phyloP scores from a whole-genome alignment of 2,888 invertebrate species.

The Parthenolecanium corni region DNA sequence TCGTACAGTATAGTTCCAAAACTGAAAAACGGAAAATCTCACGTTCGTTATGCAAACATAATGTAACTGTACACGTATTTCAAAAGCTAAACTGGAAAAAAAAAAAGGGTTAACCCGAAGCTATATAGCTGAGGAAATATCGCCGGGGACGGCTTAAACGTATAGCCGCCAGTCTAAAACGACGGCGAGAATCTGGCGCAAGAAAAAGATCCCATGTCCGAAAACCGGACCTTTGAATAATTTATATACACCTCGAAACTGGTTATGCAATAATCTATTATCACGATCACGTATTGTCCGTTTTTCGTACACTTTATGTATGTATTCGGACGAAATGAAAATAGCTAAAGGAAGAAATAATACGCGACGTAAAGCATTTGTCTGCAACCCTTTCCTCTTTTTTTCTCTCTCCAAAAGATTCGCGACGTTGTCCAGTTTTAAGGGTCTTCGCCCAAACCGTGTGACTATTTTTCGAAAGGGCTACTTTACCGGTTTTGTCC shows the following conservation, averaged over 20 bases:
- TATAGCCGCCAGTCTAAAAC: too few relatives aligned
- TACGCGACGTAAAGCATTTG: too few relatives aligned
- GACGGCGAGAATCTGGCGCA: too few relatives aligned
- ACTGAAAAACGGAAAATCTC: too few relatives aligned
- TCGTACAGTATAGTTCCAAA: too few relatives aligned
- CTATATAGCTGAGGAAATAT: too few relatives aligned
- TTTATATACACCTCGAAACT: background rate
- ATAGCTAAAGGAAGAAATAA: background rate
- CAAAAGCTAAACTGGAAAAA: too few relatives aligned
- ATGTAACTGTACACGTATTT: too few relatives aligned
- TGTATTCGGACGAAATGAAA: background rate
- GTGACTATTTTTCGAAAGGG: background rate
- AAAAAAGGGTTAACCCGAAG: too few relatives aligned
- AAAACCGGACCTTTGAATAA: constrained; percentile 20
- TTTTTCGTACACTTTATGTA: background rate
- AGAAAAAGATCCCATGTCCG: constrained; percentile 15
- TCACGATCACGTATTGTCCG: background rate
- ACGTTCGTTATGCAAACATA: too few relatives aligned
- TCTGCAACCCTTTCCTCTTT: background rate
- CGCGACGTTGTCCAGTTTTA: background rate
- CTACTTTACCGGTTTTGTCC: background rate
- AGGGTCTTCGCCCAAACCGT: too few relatives aligned
- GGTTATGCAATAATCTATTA: constrained; percentile 6
- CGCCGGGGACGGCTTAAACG: too few relatives aligned
- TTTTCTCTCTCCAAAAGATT: background rate